Base-by-base conservation (phyloP, 2,113 vertebrate species). In the Strix uralensis region DNA sequence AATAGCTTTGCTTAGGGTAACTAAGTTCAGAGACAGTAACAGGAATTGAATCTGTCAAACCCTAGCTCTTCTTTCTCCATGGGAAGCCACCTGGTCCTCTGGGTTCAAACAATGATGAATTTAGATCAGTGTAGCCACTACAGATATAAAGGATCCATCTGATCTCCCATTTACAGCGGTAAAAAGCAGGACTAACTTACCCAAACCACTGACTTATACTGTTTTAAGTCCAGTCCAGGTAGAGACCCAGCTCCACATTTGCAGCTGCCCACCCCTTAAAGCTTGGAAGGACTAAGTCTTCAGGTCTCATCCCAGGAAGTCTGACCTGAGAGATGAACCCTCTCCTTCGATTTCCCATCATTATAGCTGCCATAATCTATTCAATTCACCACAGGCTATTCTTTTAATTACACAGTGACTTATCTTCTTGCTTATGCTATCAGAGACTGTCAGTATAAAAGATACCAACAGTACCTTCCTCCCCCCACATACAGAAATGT, bases 401-500 rank as follows among this genome's bases (percentile, higher is more conserved):
- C 17, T 75, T 84, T 62, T 11, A 79, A 59, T 57, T 51, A 61
- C 22, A 21, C 9, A 10, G 9, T 36, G 4, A 6, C 26, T 17
- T 81, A 1, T 90, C 59, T 86, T 70, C 47, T 78, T 62, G 15
- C 34, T 80, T 51, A 29, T 26, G 26, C 26, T 78, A 13, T 47
- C 54, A 88, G 44, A 58, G 14, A 21, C 4, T 61, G 7, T 12
- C 27, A 61, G 2, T 21, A 34, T 23, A 65, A 61, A 63, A 65
- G 9, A 46, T 7, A 70, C 3, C 23, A 75, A 30, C 15, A 38
- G 7, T n/a, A 27, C 29, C 26, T 69, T 90, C 46, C 25, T 70
- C 23, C 23, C 8, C 3, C 7, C 27, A 8, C 0, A 3, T 7
- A 32, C 0, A 66, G 46, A 82, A 82, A 61, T 18, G 7, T 42